phyloP scores from a whole-genome alignment of 2,113 vertebrate genomes.

The Myotis yumanensis region DNA sequence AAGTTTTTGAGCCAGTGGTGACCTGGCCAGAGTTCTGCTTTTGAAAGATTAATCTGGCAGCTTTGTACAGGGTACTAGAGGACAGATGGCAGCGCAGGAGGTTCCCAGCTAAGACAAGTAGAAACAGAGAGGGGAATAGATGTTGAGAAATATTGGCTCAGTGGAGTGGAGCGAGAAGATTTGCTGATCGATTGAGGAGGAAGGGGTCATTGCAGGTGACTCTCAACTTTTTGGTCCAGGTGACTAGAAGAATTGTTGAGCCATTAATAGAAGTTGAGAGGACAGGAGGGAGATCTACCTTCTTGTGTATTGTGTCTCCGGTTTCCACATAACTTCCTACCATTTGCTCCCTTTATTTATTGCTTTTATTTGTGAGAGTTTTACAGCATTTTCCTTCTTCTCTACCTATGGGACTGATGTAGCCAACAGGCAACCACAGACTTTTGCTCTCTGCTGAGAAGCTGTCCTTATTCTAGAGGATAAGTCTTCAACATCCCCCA shows the following conservation, averaged over 20 bases:
- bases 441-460: background rate
- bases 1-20: background rate
- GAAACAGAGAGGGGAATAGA: background rate
- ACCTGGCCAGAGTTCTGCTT: background rate
- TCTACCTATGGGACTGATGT: background rate
- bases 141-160: background rate
- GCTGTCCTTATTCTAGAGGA: background rate
- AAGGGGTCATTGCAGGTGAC: background rate
- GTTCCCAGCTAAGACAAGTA: background rate
- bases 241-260: background rate
- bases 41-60: slow-evolving; percentile 11
- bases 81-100: background rate
- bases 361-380: slow-evolving; percentile 25
- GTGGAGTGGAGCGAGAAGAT: background rate
- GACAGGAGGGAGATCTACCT: background rate
- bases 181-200: background rate
- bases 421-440: background rate
- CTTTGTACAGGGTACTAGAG: background rate
- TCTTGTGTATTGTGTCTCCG: background rate
- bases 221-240: background rate
- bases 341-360: background rate
- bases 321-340: background rate
- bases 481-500: background rate
- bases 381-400: background rate
- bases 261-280: slow-evolving; percentile 2